Base-by-base conservation (phyloP, 2,888 invertebrate genomes). In the Desoria tigrina region DNA sequence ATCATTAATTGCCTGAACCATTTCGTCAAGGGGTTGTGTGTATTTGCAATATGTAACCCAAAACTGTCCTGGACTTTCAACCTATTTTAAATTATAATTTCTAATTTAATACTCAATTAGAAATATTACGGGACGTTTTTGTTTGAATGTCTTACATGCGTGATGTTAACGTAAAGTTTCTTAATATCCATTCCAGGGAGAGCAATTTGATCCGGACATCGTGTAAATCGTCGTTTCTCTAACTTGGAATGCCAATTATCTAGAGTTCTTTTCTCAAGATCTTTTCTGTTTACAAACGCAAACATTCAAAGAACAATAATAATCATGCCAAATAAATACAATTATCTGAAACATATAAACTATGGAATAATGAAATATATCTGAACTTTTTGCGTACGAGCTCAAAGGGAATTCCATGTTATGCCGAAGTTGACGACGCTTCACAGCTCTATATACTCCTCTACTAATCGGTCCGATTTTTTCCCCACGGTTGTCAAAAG, bases 391-490 rank as follows among this genome's bases (percentile, higher is more conserved):
- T n/a, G n/a, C 32, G 11, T 32, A 54, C 54, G 54, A 14, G 14
- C 27, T 54, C 16, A 54, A n/a, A 26, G 54, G 32, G 11, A 54
- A 27, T 54, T 54, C 54, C 32, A 87, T 81, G 1, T 82, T 81
- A 64, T 84, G 81, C 55, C 81, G 81, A 0, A 87, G 78, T 57
- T 86, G 84, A 28, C 89, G 82, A 78, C 88, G 84, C 79, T 89
- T 88, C 0, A 92, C 77, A 0, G 90, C 87, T 76, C 88, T 87
- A 79, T 89, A 91, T 0, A 92, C 86, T 26, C 66, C 65, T 37
- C 50, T 68, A 45, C 63, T 72, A 16, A 76, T 72, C 1, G 75
- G 75, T 9, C 74, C 75, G 55, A 74, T 72, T 32, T 71, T 73
- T 18, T 71, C 69, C 0, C 70, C 70, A 18, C 59, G 62, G 26